Evolutionary conservation across 2,797 vertebrate genomes (phyloP), one percentile per base, ranked within the genome.

Genomic region (Anguilla obscura): DNA sequence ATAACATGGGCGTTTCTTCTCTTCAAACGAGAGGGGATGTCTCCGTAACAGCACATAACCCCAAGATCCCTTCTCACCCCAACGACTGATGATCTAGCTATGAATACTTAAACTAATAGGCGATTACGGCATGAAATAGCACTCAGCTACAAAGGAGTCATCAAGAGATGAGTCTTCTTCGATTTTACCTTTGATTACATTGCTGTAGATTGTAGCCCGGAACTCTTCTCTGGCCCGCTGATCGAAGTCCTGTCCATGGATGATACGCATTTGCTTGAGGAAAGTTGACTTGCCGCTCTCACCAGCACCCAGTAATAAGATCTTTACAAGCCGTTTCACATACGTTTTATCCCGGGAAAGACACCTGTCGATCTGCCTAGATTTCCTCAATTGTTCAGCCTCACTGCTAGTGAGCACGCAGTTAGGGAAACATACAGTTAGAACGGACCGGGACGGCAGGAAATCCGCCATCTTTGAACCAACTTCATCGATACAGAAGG

Each of bases 221-320:
- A 99, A 99, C 86, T 99, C 98, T 92, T 98, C 97, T 66, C 97
- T 97, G 92, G 98, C 97, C 94, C 94, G 93, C 92, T 97, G 96
- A 90, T 99, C 98, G 96, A 98, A 99, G 94, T 99, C 98, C 93
- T 97, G 96, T 30, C 98, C 98, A 85, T 99, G 98, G 93, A 99
- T 98, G 95, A 99, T 99, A 93, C 98, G 96, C 98, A 99, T 99
- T 97, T 99, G 98, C 95, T 99, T 99, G 88, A 99, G 97, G 96
- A 99, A 99, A 91, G 98, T 99, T 91, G 97, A 98, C 95, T 99
- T 99, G 95, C 98, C 98, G 96, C 98, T 99, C 94, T 99, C 98
- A 56, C 98, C 98, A 33, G 98, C 98, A 89, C 98, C 98, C 74
- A 99, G 97, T 89, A 99, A 93, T 86, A 99, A 92, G 92, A 99